These are phyloP conservation scores for Tyto alba DNA, from an alignment of 2,113 vertebrate genomes.

Conservation along the genomic window DNA sequence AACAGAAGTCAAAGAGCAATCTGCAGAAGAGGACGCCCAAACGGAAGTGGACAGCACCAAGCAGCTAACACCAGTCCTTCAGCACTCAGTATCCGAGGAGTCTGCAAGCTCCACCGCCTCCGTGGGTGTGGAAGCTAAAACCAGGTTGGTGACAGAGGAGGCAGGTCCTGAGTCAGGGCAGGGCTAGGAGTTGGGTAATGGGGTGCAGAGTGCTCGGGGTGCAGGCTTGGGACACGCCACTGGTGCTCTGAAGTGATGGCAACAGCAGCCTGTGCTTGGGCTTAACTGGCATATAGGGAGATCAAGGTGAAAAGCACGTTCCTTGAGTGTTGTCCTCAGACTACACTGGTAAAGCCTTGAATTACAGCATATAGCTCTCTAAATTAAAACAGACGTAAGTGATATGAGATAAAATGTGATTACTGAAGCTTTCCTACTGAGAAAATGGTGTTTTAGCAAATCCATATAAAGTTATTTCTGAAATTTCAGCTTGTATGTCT, in stretches of 20 bases:
- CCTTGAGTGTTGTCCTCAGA: background rate
- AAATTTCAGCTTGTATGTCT: background rate
- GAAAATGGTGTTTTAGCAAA: background rate
- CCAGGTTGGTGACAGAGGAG: slow-evolving; percentile 72
- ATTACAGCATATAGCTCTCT: background rate
- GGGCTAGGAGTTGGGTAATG: background rate
- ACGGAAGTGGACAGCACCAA: slow-evolving; percentile 73
- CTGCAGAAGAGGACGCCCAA: slow-evolving; percentile 67
- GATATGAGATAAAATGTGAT: background rate
- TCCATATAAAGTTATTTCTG: background rate
- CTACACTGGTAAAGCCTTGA: background rate
- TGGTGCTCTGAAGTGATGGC: background rate
- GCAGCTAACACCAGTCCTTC: slow-evolving; percentile 76
- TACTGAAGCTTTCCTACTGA: background rate
- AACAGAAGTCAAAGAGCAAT: slow-evolving; percentile 80
- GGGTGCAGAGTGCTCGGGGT: background rate
- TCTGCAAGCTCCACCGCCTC: slow-evolving; percentile 79
- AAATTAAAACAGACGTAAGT: background rate
- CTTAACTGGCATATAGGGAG: background rate
- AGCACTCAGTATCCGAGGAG: slow-evolving; percentile 81
- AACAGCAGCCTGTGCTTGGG: background rate
- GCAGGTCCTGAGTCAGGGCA: background rate
- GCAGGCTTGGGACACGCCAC: background rate
- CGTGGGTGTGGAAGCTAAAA: slow-evolving; percentile 82
- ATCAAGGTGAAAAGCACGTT: background rate